Percentiles rank a stretch among this genome's conserved stretches.
phyloP scores from a whole-genome alignment of 2,113 vertebrate species.

The Dipodomys spectabilis region DNA sequence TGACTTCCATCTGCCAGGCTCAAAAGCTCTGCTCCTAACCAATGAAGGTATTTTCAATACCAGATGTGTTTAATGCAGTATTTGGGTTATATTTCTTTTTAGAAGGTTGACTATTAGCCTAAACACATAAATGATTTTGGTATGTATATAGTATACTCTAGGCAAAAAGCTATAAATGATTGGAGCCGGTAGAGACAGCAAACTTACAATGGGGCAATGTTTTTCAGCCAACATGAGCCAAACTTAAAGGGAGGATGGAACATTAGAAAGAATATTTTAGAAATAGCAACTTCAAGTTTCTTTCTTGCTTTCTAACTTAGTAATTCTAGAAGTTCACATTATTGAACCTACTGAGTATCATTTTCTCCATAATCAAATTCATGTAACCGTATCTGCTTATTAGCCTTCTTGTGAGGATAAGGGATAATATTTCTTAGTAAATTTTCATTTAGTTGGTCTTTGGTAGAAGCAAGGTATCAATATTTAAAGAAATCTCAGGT shows the following conservation, averaged over 20 bases:
- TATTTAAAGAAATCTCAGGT: background rate
- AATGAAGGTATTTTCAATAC: background rate
- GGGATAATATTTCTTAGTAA: background rate
- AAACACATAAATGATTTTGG: background rate
- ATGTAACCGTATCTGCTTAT: background rate
- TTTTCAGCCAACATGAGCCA: background rate
- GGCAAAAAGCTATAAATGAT: background rate
- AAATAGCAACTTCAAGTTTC: background rate
- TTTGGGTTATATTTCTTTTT: constrained; percentile 18
- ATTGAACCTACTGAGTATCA: background rate
- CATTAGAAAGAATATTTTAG: background rate
- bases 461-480: background rate
- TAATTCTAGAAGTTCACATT: background rate
- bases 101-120: background rate
- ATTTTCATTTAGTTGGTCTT: constrained; percentile 18
- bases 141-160: background rate
- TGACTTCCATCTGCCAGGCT: background rate
- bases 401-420: background rate
- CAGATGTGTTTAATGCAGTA: background rate
- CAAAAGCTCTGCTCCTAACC: background rate
- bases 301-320: background rate
- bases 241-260: background rate
- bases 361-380: constrained; percentile 15
- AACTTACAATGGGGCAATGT: background rate
- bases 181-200: background rate